Percentiles rank a stretch among this genome's conserved stretches.
phyloP scores from a whole-genome alignment of 2,113 vertebrate species.

The Cyphomyrus discorhynchus region DNA sequence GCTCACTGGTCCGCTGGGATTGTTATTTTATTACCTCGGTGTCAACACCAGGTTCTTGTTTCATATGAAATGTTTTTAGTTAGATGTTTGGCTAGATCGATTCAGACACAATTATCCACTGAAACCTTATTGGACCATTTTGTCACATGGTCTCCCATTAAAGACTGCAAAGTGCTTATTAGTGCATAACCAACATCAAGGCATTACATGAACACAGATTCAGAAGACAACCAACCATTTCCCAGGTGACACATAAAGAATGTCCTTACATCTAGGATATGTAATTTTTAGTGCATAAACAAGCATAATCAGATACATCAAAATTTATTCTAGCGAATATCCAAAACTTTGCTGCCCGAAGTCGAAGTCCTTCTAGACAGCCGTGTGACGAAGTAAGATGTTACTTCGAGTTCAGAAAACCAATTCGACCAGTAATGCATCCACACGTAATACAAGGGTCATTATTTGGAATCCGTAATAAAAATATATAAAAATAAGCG shows the following conservation, averaged over 20 bases:
- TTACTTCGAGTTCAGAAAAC: neutral
- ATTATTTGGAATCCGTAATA: neutral
- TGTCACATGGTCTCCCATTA: neutral
- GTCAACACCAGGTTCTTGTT: neutral
- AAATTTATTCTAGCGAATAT: neutral
- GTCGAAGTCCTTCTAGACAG: neutral
- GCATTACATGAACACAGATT: neutral
- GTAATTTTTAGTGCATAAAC: neutral
- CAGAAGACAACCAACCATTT: neutral
- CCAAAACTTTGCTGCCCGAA: neutral
- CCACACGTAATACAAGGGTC: neutral
- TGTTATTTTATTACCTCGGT: neutral
- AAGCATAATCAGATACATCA: neutral
- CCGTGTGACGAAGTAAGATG: neutral
- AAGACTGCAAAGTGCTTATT: neutral
- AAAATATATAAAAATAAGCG: neutral
- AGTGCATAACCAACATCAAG: neutral
- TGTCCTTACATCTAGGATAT: neutral
- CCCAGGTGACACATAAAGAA: neutral
- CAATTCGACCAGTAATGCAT: neutral
- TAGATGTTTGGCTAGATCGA: neutral
- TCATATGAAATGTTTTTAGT: neutral
- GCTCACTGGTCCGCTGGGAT: neutral
- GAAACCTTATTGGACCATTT: neutral
- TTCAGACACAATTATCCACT: neutral